These are phyloP conservation scores for Cheilosia impressa DNA, from an alignment of 2,888 invertebrate genomes.

Conservation along the genomic window DNA sequence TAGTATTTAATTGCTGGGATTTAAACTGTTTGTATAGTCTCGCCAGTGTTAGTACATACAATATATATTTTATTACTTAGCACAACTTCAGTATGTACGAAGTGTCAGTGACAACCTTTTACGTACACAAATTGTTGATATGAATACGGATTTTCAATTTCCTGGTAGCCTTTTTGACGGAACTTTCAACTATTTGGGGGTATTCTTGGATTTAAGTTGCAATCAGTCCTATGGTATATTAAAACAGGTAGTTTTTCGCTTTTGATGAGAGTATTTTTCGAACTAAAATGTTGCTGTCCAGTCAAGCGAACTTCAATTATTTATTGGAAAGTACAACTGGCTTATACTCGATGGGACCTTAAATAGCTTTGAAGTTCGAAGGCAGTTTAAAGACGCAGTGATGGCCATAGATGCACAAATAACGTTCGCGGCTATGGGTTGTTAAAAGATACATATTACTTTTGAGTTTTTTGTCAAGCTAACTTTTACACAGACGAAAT, in stretches of 20 bases:
- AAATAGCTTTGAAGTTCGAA: constrained; percentile 72
- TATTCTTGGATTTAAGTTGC: constrained; percentile 80
- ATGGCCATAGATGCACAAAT: constrained; percentile 80
- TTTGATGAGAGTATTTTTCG: not conserved
- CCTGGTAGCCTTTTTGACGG: constrained; percentile 76
- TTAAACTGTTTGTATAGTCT: constrained; percentile 75
- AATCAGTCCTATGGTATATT: constrained; percentile 75
- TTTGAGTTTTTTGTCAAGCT: not conserved
- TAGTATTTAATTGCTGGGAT: constrained; percentile 80
- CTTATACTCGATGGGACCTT: constrained; percentile 77
- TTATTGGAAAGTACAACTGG: constrained; percentile 79
- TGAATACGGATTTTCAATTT: constrained; percentile 66
- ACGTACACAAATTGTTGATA: constrained; percentile 61
- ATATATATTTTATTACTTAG: constrained; percentile 67
- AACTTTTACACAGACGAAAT: constrained; percentile 10
- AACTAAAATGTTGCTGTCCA: constrained; percentile 44
- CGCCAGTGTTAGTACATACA: not conserved
- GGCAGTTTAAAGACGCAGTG: constrained; percentile 77
- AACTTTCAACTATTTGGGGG: constrained; percentile 77
- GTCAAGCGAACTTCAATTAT: constrained; percentile 78
- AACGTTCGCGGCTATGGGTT: constrained; percentile 76
- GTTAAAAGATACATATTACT: not conserved
- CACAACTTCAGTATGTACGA: constrained; percentile 71
- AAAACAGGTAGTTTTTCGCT: constrained; percentile 76
- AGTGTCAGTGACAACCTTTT: constrained; percentile 76